phyloP scores from a whole-genome alignment of 1,140 invertebrate species.

The Drosophila ogumai region DNA sequence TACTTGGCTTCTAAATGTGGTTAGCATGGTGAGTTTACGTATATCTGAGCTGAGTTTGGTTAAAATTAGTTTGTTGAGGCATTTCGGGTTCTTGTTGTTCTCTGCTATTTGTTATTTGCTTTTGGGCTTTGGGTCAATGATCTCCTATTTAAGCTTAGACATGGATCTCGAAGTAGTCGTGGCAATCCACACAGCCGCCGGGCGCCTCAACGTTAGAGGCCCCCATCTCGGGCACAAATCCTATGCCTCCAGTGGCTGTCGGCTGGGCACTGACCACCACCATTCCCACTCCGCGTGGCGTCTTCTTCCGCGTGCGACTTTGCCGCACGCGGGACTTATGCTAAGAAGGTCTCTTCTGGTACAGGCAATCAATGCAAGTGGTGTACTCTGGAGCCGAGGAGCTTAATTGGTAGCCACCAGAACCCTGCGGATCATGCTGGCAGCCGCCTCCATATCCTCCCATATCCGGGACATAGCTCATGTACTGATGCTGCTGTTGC shows the following conservation, averaged over 20 bases:
- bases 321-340: constrained; percentile 86
- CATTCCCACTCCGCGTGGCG: constrained; percentile 70
- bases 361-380: constrained; percentile 89
- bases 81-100: constrained; percentile 68
- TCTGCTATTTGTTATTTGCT: constrained; percentile 17
- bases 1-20: constrained; percentile 30
- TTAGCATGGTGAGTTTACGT: constrained; percentile 66
- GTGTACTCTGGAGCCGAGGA: constrained; percentile 88
- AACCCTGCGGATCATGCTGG: constrained; percentile 59
- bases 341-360: constrained; percentile 87
- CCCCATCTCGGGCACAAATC: constrained; percentile 64
- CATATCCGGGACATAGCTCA: constrained; percentile 55
- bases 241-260: constrained; percentile 64
- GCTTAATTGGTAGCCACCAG: constrained; percentile 85
- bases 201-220: constrained; percentile 24
- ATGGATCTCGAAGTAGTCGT: constrained; percentile 84
- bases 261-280: constrained; percentile 70
- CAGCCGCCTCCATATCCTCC: constrained; percentile 50
- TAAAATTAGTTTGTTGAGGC: constrained; percentile 73
- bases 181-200: constrained; percentile 82
- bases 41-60: constrained; percentile 68
- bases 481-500: constrained; percentile 53
- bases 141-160: constrained; percentile 52
- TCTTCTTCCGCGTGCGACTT: constrained; percentile 85
- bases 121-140: constrained; percentile 26